Base-by-base conservation (phyloP, 2,113 vertebrate species). In the Ifrita kowaldi region DNA sequence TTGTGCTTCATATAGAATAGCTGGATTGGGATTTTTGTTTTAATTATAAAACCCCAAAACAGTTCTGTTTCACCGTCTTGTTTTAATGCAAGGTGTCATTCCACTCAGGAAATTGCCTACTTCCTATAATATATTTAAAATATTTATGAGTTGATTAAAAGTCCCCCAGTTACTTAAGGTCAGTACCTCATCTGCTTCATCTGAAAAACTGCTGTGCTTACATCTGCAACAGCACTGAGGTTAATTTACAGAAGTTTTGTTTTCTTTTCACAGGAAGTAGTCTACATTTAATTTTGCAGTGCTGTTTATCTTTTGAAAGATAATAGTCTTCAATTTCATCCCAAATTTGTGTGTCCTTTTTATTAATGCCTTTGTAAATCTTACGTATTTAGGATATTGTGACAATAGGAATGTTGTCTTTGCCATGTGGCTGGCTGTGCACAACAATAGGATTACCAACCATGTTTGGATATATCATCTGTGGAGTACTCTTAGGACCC, bases 381-480 rank as follows among this genome's bases (percentile, higher is more conserved):
- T 93, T 56, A 5, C 6, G 3, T 73, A 3, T 95, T 89, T 77
- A 99, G 99, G 99, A 99, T 97, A 98, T 99, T 91, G 98, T 99
- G 81, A 98, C 98, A 4, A 98, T 99, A 90, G 99, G 99, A 92
- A 98, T 99, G 98, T 77, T 99, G 80, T 99, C 99, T 47, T 92
- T 99, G 79, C 99, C 99, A 2, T 99, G 99, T 75, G 99, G 99
- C 50, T 99, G 99, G 99, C 94, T 99, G 14, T 99, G 99, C 79
- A 98, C 98, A 11, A 88, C 98, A 15, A 97, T 99, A 62, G 98
- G 99, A 44, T 97, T 99, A 90, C 99, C 99, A 53, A 98, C 99
- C 12, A 99, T 99, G 99, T 99, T 99, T 96, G 99, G 99, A 7
- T 99, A 99, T 41, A 98, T 99, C 65, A 98, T 99, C 56, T 99